Conservation (phyloP, 2,888 invertebrate species). For the Diarsia mendica region DNA sequence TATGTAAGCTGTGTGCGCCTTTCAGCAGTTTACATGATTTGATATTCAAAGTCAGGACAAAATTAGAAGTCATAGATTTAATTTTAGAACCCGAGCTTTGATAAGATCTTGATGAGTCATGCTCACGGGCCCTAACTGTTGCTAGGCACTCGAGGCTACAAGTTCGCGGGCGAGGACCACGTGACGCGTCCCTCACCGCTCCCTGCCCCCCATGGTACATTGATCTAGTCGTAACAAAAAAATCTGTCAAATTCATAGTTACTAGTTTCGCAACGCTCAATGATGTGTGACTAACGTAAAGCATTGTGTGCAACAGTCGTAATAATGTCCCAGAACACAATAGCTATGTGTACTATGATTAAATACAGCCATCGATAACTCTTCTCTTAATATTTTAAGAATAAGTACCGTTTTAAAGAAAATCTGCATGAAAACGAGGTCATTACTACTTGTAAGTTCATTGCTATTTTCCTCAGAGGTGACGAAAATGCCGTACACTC, state of each 20-base stretch:
- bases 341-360: constrained; percentile 31
- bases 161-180: not conserved
- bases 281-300: constrained; percentile 41
- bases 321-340: constrained; percentile 41
- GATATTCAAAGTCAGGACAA: not conserved
- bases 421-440: constrained; percentile 36
- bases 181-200: constrained; percentile 20
- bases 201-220: constrained; percentile 6
- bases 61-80: not conserved
- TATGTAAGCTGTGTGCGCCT: not conserved
- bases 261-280: constrained; percentile 22
- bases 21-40: constrained; percentile 5
- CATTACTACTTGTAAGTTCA: constrained; percentile 23
- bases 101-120: constrained; percentile 15
- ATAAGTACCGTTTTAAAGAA: constrained; percentile 11
- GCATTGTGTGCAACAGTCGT: constrained; percentile 27
- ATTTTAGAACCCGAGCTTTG: not conserved
- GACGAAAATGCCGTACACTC: constrained; percentile 21
- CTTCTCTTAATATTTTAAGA: not conserved
- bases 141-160: not conserved
- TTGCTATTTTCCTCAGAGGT: constrained; percentile 34
- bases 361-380: constrained; percentile 19
- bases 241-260: constrained; percentile 8
- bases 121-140: not conserved
- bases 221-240: constrained; percentile 36